phyloP scores from a whole-genome alignment of 2,797 vertebrate genomes.

The Miichthys miiuy region DNA sequence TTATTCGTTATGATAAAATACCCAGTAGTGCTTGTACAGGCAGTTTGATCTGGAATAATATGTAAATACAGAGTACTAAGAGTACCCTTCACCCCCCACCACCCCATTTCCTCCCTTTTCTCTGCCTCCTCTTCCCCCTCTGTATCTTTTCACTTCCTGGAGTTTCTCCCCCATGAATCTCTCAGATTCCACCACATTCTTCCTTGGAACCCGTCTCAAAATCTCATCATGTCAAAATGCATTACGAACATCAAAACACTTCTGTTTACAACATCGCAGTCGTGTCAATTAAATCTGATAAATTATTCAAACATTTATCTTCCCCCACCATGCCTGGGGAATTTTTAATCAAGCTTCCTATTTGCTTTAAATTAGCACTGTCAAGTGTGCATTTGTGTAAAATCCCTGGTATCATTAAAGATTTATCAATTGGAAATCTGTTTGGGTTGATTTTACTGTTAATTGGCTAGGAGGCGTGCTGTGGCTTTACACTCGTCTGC shows the following conservation, averaged over 20 bases:
- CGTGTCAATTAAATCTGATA: constrained; percentile 92
- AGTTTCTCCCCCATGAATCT: neutral
- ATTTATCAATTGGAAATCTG: constrained; percentile 96
- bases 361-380: constrained; percentile 99
- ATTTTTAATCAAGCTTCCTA: constrained; percentile 97
- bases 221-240: constrained; percentile 85
- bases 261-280: constrained; percentile 92
- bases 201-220: constrained; percentile 85
- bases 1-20: constrained; percentile 73
- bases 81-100: neutral
- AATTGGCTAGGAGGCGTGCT: constrained; percentile 90
- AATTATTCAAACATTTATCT: constrained; percentile 96
- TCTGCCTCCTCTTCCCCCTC: constrained; percentile 9
- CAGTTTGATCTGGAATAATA: constrained; percentile 67
- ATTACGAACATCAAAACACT: constrained; percentile 93
- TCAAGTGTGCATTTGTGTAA: constrained; percentile 96
- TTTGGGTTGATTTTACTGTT: constrained; percentile 94
- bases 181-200: constrained; percentile 44
- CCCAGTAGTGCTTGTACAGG: constrained; percentile 53
- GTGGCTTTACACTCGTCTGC: constrained; percentile 63
- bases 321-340: constrained; percentile 87
- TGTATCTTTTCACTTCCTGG: constrained; percentile 19
- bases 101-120: neutral
- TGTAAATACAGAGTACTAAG: constrained; percentile 70
- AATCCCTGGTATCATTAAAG: constrained; percentile 98